A percentile compares a stretch with the other conserved stretches of the same genome.
Evolutionary conservation across 2,113 vertebrate genomes (phyloP).

Genomic region (Ciconia stormi): DNA sequence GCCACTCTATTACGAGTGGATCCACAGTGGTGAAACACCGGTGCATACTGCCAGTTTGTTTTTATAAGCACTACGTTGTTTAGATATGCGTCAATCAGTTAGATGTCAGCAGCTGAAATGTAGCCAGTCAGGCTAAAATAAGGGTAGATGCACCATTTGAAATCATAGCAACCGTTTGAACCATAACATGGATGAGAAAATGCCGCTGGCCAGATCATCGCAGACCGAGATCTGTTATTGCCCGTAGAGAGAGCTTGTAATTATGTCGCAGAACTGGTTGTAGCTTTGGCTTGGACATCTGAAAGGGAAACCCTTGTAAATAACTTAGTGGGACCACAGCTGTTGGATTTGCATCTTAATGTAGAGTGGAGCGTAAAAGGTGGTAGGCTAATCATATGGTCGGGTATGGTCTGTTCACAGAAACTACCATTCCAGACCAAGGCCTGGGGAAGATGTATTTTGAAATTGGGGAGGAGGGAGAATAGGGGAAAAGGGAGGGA

Average conservation of each 20-base stretch:
- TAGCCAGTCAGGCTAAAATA: not conserved
- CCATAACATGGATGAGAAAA: not conserved
- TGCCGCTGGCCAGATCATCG: not conserved
- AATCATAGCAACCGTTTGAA: not conserved
- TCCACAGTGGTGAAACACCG: not conserved
- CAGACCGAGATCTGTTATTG: not conserved
- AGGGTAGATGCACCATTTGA: not conserved
- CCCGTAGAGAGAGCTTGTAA: not conserved
- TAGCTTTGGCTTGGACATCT: not conserved
- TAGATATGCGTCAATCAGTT: not conserved
- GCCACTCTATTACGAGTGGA: not conserved
- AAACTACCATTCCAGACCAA: not conserved
- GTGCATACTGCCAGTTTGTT: not conserved
- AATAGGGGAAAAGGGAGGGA: slow-evolving; percentile 19
- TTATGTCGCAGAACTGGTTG: not conserved
- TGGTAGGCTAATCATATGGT: not conserved
- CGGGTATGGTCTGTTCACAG: not conserved
- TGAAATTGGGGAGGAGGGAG: slow-evolving; percentile 39
- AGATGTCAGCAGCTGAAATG: not conserved
- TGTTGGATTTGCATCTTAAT: not conserved
- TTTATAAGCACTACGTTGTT: not conserved
- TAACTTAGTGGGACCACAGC: not conserved
- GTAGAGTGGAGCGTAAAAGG: not conserved
- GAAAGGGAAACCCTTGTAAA: not conserved
- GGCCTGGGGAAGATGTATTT: slow-evolving; percentile 27